Evolutionary conservation across 2,888 invertebrate genomes (phyloP).

Genomic region (Drosophila picticornis): DNA sequence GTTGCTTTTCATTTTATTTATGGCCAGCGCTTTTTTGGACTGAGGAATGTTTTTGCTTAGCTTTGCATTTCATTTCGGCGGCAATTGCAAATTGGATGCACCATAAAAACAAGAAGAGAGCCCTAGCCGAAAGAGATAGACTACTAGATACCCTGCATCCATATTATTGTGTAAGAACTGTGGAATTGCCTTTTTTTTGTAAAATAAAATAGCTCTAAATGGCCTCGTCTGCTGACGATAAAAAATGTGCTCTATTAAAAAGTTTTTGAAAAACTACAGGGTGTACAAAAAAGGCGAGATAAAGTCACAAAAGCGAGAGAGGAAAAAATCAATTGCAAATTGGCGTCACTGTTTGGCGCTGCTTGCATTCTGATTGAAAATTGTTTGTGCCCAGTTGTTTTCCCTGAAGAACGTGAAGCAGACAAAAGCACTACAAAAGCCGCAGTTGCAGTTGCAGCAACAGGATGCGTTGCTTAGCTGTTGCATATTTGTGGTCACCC

Average conservation of each 20-base stretch:
- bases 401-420: constrained; percentile 72
- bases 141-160: neutral
- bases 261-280: neutral
- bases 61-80: constrained; percentile 71
- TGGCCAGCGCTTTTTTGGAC: constrained; percentile 21
- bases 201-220: neutral
- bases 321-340: constrained; percentile 52
- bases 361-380: constrained; percentile 72
- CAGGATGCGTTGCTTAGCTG: constrained; percentile 46
- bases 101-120: constrained; percentile 4
- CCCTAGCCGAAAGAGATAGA: neutral
- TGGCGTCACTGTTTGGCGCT: constrained; percentile 24
- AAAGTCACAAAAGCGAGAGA: neutral
- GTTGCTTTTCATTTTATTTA: constrained; percentile 51
- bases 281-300: neutral
- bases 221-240: neutral
- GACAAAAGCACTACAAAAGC: constrained; percentile 36
- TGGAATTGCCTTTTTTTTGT: neutral
- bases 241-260: neutral
- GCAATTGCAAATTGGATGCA: constrained; percentile 68
- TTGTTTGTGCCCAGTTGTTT: constrained; percentile 64
- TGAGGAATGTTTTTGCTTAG: constrained; percentile 58
- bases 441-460: constrained; percentile 20
- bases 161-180: neutral
- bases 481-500: constrained; percentile 73